A percentile compares a stretch with the other conserved stretches of the same genome.
These are phyloP conservation scores for Hepsetus odoe DNA, from an alignment of 2,113 vertebrate species.

Conservation along the genomic window DNA sequence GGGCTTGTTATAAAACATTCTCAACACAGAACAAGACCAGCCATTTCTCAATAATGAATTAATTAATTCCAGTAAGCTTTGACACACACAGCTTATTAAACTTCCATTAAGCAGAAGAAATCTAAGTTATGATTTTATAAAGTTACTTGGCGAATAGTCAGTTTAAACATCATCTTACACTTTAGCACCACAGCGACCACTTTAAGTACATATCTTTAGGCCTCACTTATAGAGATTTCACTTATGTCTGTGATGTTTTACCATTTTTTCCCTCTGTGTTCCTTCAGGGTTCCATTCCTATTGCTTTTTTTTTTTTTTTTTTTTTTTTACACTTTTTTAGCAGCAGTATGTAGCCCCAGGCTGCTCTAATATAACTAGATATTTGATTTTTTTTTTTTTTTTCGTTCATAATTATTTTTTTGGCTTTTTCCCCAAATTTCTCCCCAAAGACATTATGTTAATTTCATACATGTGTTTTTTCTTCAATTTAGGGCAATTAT, in stretches of 20 bases:
- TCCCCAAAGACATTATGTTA: too few relatives aligned
- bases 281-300: neutral
- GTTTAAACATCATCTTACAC: neutral
- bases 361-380: neutral
- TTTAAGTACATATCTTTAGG: neutral
- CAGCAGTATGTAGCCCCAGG: neutral
- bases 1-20: constrained; percentile 12
- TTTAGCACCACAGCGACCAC: neutral
- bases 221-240: neutral
- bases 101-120: neutral
- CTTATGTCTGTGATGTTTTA: neutral
- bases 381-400: too few relatives aligned
- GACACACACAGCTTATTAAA: neutral
- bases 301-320: too few relatives aligned
- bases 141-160: neutral
- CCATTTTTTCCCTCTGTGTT: neutral
- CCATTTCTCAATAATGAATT: constrained; percentile 1
- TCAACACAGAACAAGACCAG: constrained; percentile 16
- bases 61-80: neutral
- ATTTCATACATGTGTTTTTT: too few relatives aligned
- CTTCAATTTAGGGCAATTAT: too few relatives aligned
- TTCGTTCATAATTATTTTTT: too few relatives aligned
- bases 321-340: neutral
- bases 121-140: constrained; percentile 1
- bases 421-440: too few relatives aligned